Conservation (phyloP, 2,888 invertebrate species). For the Punctoribates punctum region DNA sequence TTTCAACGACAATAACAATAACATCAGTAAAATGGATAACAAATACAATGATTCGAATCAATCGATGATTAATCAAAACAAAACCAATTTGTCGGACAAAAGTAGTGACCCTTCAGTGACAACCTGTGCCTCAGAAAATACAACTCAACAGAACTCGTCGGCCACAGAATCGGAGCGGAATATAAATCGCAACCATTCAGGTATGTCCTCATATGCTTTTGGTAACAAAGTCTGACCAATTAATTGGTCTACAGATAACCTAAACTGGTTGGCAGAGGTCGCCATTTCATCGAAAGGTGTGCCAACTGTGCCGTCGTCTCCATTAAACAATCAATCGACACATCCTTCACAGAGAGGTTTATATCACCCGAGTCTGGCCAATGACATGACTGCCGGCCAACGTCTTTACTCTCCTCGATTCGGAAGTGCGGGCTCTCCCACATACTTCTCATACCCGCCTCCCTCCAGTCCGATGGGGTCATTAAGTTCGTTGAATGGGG, state of each 20-base stretch:
- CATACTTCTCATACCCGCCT: slow-evolving; percentile 24
- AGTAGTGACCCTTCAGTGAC: background rate
- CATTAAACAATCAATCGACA: slow-evolving; percentile 8
- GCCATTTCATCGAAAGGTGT: slow-evolving; percentile 22
- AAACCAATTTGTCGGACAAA: slow-evolving; percentile 22
- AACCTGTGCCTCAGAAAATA: background rate
- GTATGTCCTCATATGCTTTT: background rate
- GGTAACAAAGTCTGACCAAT: background rate
- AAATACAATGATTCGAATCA: slow-evolving; percentile 28
- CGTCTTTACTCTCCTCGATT: slow-evolving; percentile 24
- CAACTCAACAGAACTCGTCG: background rate
- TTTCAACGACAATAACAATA: slow-evolving; percentile 38
- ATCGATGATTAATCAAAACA: slow-evolving; percentile 17
- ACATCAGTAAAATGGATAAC: slow-evolving; percentile 16
- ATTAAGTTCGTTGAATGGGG: background rate
- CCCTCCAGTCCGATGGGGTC: slow-evolving; percentile 15
- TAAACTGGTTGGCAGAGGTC: slow-evolving; percentile 46
- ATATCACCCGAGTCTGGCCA: background rate
- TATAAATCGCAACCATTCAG: slow-evolving; percentile 4
- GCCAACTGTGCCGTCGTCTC: slow-evolving; percentile 13
- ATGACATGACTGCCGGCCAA: slow-evolving; percentile 15
- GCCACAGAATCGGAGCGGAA: slow-evolving; percentile 11
- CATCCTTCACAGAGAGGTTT: slow-evolving; percentile 21
- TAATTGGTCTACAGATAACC: slow-evolving; percentile 40
- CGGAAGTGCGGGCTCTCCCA: slow-evolving; percentile 8